Evolutionary conservation across 2,113 vertebrate genomes (phyloP).

Genomic region (Oreochromis tanganicae): DNA sequence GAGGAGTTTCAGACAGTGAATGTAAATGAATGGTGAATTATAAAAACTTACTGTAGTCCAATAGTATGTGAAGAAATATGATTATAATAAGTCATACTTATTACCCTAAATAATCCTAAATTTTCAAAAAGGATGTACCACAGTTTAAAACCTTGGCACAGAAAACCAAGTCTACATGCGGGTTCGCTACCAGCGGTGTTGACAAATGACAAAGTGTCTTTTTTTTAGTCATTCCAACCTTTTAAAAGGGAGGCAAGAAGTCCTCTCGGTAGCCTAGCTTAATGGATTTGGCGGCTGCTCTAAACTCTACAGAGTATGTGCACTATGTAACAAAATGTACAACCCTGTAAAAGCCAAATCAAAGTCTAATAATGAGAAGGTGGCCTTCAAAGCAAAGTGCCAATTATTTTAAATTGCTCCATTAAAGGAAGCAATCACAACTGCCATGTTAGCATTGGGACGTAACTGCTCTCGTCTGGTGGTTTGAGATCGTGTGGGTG

Average conservation of each 20-base stretch:
- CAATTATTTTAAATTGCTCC: constrained; percentile 56
- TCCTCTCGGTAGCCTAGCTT: background rate
- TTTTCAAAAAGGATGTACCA: background rate
- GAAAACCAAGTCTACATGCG: background rate
- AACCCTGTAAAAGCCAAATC: constrained; percentile 45
- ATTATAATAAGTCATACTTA: background rate
- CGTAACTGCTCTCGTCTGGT: background rate
- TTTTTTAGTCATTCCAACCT: background rate
- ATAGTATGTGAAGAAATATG: background rate
- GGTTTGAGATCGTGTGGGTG: background rate
- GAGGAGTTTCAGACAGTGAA: background rate
- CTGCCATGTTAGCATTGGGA: constrained; percentile 36
- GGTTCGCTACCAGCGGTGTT: background rate
- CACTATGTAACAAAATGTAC: constrained; percentile 11
- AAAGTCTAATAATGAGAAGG: constrained; percentile 46
- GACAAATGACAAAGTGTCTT: background rate
- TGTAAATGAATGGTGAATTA: background rate
- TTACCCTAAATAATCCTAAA: background rate
- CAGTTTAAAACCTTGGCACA: background rate
- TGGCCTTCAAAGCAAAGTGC: constrained; percentile 50
- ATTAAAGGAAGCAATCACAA: constrained; percentile 48
- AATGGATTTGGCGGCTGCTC: constrained; percentile 30
- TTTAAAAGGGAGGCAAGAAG: background rate
- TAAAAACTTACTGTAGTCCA: background rate
- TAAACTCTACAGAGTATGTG: constrained; percentile 3